These are phyloP conservation scores for Aegypius monachus DNA, from an alignment of 2,113 vertebrate genomes.

Conservation along the genomic window DNA sequence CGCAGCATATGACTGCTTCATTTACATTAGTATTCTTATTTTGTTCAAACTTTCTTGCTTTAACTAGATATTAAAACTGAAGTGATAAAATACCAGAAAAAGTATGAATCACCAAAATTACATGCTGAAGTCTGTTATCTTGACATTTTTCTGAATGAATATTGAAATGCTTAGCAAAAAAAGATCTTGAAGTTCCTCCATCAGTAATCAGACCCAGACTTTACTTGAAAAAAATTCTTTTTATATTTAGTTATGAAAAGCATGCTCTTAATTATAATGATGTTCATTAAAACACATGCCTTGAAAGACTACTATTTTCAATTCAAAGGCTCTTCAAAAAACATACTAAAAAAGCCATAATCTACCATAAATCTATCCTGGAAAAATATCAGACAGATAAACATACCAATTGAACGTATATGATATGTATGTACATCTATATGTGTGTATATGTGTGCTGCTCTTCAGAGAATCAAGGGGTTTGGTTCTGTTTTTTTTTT, in stretches of 20 bases:
- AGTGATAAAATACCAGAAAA: constrained; percentile 10
- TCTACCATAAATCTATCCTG: neutral
- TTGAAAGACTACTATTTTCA: constrained; percentile 32
- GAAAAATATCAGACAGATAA: neutral
- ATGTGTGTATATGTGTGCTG: neutral
- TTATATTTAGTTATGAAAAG: constrained; percentile 7
- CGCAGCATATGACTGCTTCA: neutral
- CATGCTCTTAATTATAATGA: constrained; percentile 10
- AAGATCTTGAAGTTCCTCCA: constrained; percentile 10
- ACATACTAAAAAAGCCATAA: neutral
- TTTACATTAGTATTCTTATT: constrained; percentile 3
- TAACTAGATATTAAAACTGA: constrained; percentile 21
- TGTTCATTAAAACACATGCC: constrained; percentile 30
- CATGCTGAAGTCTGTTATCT: neutral
- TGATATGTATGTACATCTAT: neutral
- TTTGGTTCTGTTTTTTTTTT: constrained; percentile 55
- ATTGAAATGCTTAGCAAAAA: constrained; percentile 38
- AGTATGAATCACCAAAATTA: constrained; percentile 33
- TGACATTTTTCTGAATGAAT: constrained; percentile 61
- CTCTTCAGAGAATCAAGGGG: neutral
- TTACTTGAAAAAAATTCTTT: neutral
- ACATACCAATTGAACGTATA: neutral
- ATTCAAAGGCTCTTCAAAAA: constrained; percentile 30
- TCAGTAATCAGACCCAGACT: constrained; percentile 35
- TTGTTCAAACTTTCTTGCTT: constrained; percentile 3